Conservation (phyloP, 2,113 vertebrate genomes). For the Labrus mixtus region DNA sequence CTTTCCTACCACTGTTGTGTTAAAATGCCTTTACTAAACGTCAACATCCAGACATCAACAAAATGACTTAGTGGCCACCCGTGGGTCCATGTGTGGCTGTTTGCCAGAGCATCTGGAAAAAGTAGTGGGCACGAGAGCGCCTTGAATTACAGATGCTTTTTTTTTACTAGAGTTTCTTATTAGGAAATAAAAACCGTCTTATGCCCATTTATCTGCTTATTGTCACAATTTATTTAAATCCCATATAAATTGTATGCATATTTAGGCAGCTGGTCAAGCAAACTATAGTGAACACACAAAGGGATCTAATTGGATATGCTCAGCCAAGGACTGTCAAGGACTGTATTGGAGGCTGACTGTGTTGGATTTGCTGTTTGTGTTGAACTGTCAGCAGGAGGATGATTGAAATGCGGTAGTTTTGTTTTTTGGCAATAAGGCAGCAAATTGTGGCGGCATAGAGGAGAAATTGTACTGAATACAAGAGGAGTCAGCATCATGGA, state of each 20-base stretch:
- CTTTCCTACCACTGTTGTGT: neutral
- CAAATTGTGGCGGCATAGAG: neutral
- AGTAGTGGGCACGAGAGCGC: no score
- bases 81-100: constrained; percentile 12
- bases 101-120: constrained; percentile 31
- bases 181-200: neutral
- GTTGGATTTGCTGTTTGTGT: constrained; percentile 7
- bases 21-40: constrained; percentile 10
- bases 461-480: neutral
- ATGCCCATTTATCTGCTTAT: neutral
- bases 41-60: constrained; percentile 27
- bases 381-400: neutral
- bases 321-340: constrained; percentile 2
- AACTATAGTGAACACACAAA: constrained; percentile 10
- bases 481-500: neutral
- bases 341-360: neutral
- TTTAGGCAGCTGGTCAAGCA: constrained; percentile 15
- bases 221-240: constrained; percentile 1
- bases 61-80: constrained; percentile 14
- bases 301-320: constrained; percentile 2
- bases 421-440: neutral
- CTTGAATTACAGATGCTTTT: no score
- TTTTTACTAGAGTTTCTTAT: neutral
- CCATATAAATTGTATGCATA: constrained; percentile 7
- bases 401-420: neutral